Evolutionary conservation across 2,113 vertebrate species (phyloP).

Genomic region (Salvelinus namaycush): DNA sequence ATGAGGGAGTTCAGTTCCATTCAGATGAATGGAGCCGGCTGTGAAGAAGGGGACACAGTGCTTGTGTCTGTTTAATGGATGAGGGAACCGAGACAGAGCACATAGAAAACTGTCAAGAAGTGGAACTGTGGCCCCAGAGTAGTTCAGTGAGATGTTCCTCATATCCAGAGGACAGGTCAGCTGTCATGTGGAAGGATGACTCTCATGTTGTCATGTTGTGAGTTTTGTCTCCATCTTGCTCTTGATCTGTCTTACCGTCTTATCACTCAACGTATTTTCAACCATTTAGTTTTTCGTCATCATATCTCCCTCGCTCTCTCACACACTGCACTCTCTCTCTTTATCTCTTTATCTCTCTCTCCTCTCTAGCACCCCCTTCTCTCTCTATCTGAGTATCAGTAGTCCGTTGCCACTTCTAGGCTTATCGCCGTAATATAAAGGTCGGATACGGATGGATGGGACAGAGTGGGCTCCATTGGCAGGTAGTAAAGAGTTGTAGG

Average conservation of each 20-base stretch:
- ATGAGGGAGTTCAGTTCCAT: constrained; percentile 65
- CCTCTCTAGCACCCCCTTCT: not conserved
- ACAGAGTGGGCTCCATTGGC: constrained; percentile 45
- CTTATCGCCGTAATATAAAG: constrained; percentile 23
- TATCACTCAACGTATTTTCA: not conserved
- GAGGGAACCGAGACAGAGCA: constrained; percentile 32
- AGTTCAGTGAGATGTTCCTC: constrained; percentile 10
- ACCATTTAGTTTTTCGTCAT: not conserved
- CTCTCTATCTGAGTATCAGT: not conserved
- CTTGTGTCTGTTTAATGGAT: constrained; percentile 34
- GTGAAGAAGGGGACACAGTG: constrained; percentile 38
- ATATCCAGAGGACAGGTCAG: not conserved
- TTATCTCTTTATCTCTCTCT: not conserved
- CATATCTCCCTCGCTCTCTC: not conserved
- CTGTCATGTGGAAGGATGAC: not conserved
- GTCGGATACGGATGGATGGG: constrained; percentile 25
- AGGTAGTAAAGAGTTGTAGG: constrained; percentile 32
- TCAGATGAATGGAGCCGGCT: constrained; percentile 46
- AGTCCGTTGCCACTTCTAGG: no score
- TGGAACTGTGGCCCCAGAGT: constrained; percentile 13
- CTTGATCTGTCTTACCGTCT: not conserved
- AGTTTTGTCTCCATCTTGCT: not conserved
- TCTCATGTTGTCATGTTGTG: not conserved
- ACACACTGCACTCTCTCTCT: not conserved
- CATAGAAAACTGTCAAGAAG: constrained; percentile 24